Base-by-base conservation (phyloP, 2,888 invertebrate genomes). In the Leptinotarsa rubiginosa region DNA sequence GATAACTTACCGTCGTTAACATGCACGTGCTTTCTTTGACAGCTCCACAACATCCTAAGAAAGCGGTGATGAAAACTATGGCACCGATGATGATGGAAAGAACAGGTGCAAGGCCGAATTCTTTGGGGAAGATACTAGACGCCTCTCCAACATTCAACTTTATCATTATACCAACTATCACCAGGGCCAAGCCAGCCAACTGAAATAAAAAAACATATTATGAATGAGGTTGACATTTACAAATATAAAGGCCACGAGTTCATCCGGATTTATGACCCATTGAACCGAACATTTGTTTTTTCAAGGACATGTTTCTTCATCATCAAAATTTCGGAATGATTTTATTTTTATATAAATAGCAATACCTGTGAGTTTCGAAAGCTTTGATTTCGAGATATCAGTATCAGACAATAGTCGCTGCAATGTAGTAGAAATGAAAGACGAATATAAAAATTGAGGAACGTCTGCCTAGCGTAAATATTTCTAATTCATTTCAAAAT, bases 111-210 rank as follows among this genome's bases (percentile, higher is more conserved):
- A 91, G 89, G 13, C 90, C 85, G 71, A 91, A 87, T 69, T 84
- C 83, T 59, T 72, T 50, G 16, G 85, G 85, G 47, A 85, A 72
- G 10, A 80, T 79, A 22, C 78, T 81, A 16, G 82, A 81, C 16
- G 79, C 82, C 49, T 86, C 88, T 66, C 89, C 88, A 87, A 92
- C 89, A 85, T 92, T 90, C 56, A 92, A 86, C 79, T 93, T 90
- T 81, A 92, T 90, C 47, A 93, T 86, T 3, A 92, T 90, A 50
- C 94, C 95, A 74, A 92, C 88, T 49, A 92, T 90, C 73, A 95
- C 89, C 77, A 94, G 89, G 47, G 91, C 92, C 79, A 95, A 88
- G 70, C 94, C 94, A 81, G 93, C 91, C 84, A 95, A 86, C 95
- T 95, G 89, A 41, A 41, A 41, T 41, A 12, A 41, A 41, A 41